These are phyloP conservation scores for Polyodon spathula DNA, from an alignment of 2,113 vertebrate species.

Conservation along the genomic window DNA sequence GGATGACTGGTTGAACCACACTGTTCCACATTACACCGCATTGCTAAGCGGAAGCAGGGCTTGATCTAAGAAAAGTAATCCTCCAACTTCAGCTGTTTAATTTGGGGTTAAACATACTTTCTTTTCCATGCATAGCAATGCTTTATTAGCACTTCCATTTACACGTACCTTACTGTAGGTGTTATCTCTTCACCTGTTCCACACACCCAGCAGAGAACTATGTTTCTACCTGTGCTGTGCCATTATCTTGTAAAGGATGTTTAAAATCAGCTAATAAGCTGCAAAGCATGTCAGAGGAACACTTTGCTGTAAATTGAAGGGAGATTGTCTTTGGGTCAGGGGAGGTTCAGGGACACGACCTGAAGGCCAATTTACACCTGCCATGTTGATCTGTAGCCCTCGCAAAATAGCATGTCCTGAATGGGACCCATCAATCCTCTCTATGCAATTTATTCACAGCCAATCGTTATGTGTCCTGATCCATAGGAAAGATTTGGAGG, in stretches of 20 bases:
- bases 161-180: no score
- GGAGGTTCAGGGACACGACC: conserved; percentile 18
- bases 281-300: background rate
- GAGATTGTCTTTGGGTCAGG: conserved; percentile 2
- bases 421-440: background rate
- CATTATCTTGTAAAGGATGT: background rate
- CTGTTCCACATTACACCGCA: no score
- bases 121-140: no score
- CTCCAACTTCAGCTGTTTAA: no score
- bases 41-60: no score
- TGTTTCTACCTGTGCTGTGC: background rate
- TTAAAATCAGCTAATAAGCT: background rate
- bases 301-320: background rate
- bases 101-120: no score
- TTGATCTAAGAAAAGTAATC: no score
- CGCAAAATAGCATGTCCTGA: background rate
- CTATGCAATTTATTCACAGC: background rate
- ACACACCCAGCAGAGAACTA: background rate
- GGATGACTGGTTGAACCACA: no score
- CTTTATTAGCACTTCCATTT: no score
- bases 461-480: background rate
- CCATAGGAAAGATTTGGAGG: background rate
- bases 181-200: no score
- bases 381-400: conserved; percentile 14
- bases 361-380: conserved; percentile 6